phyloP scores from a whole-genome alignment of 2,888 invertebrate genomes.

The Zygogramma bicolorata region DNA sequence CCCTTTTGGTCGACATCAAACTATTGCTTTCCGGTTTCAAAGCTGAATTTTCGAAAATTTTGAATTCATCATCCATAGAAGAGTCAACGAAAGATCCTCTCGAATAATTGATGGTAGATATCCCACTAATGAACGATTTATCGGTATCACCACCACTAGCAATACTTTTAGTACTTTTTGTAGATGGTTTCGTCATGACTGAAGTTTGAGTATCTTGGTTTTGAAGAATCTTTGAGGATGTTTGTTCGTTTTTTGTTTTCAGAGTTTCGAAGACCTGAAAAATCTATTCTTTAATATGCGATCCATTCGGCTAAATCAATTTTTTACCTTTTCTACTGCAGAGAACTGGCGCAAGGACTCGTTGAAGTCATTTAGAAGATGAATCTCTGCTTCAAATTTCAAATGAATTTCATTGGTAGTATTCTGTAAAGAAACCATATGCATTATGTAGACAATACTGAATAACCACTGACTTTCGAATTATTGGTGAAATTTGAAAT shows the following conservation, averaged over 20 bases:
- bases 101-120: slow-evolving; percentile 57
- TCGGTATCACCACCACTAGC: slow-evolving; percentile 16
- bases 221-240: slow-evolving; percentile 46
- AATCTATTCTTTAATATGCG: not conserved
- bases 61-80: slow-evolving; percentile 23
- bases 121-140: slow-evolving; percentile 17
- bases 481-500: too few species aligned
- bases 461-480: too few species aligned
- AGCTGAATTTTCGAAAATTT: slow-evolving; percentile 23
- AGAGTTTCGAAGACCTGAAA: slow-evolving; percentile 52
- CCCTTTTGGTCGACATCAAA: slow-evolving; percentile 26
- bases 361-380: slow-evolving; percentile 73
- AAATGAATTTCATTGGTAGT: slow-evolving; percentile 70
- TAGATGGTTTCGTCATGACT: slow-evolving; percentile 25
- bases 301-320: not conserved
- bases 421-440: slow-evolving; percentile 44
- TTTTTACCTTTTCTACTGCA: slow-evolving; percentile 69
- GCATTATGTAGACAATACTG: not conserved
- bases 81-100: slow-evolving; percentile 55
- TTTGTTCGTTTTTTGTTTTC: slow-evolving; percentile 47
- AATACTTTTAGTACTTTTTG: slow-evolving; percentile 20
- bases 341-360: slow-evolving; percentile 71
- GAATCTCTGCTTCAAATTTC: slow-evolving; percentile 73
- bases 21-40: slow-evolving; percentile 39
- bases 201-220: slow-evolving; percentile 61